Conservation (phyloP, 1,140 invertebrate species). For the Macrosteles quadrilineatus region DNA sequence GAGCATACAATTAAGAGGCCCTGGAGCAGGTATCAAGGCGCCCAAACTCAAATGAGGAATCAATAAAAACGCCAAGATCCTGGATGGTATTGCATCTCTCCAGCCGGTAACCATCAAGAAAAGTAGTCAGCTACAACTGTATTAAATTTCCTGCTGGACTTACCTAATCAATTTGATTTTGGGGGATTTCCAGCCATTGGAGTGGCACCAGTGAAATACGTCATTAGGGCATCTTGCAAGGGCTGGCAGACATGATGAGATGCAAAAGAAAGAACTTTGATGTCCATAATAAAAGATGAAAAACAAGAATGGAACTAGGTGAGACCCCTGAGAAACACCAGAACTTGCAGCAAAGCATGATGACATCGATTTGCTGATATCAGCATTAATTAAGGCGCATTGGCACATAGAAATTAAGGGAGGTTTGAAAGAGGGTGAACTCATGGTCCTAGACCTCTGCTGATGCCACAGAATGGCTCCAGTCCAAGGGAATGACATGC, state of each 20-base stretch:
- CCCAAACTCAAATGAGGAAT: too few relatives aligned
- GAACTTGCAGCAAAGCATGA: not conserved
- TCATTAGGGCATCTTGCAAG: not conserved
- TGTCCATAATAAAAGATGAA: not conserved
- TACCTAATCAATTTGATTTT: too few relatives aligned
- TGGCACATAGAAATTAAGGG: too few relatives aligned
- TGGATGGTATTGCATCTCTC: not conserved
- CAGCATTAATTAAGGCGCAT: too few relatives aligned
- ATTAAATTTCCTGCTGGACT: not conserved
- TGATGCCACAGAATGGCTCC: too few relatives aligned
- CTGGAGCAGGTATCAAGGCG: not conserved
- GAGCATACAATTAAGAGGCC: too few relatives aligned
- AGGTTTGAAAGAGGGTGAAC: too few relatives aligned
- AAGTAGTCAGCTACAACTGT: not conserved
- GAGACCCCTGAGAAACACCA: too few relatives aligned
- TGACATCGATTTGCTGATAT: too few relatives aligned
- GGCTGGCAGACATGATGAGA: not conserved
- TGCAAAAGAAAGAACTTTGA: not conserved
- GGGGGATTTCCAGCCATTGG: not conserved
- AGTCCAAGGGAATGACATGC: too few relatives aligned
- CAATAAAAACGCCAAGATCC: too few relatives aligned
- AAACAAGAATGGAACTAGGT: not conserved
- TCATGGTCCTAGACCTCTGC: too few relatives aligned
- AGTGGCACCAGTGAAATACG: not conserved
- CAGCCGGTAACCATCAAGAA: not conserved